Conservation (phyloP, 1,140 invertebrate species). For the Mactra quadrangularis region DNA sequence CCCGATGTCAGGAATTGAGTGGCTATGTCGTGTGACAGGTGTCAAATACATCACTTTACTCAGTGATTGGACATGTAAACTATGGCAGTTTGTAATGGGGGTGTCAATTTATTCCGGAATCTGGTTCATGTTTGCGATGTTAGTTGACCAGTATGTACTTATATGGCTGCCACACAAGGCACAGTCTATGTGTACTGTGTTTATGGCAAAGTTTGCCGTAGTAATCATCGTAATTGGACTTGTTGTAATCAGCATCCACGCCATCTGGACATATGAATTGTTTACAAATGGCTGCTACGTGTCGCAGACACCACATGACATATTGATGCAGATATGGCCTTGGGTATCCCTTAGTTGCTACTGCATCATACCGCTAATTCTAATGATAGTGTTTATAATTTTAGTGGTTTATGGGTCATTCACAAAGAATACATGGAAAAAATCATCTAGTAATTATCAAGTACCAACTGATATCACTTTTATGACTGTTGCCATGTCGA, state of each 20-base stretch:
- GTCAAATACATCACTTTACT: constrained; percentile 66
- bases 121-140: constrained; percentile 80
- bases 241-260: constrained; percentile 78
- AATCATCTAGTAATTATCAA: constrained; percentile 59
- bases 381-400: constrained; percentile 74
- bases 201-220: constrained; percentile 75
- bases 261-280: constrained; percentile 80
- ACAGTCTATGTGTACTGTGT: constrained; percentile 73
- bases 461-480: constrained; percentile 64
- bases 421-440: constrained; percentile 69
- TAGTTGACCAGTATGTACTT: constrained; percentile 76
- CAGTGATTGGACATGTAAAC: constrained; percentile 73
- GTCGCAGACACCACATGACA: constrained; percentile 67
- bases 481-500: constrained; percentile 72
- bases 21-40: constrained; percentile 73
- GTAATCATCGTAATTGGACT: constrained; percentile 77
- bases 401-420: constrained; percentile 71
- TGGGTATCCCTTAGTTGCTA: constrained; percentile 79
- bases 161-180: constrained; percentile 74
- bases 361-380: constrained; percentile 75
- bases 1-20: constrained; percentile 71
- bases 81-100: constrained; percentile 79
- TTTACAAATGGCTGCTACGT: constrained; percentile 75
- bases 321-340: constrained; percentile 78
- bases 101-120: constrained; percentile 76